Conservation (phyloP, 2,888 invertebrate species). For the Macrophya annulata region DNA sequence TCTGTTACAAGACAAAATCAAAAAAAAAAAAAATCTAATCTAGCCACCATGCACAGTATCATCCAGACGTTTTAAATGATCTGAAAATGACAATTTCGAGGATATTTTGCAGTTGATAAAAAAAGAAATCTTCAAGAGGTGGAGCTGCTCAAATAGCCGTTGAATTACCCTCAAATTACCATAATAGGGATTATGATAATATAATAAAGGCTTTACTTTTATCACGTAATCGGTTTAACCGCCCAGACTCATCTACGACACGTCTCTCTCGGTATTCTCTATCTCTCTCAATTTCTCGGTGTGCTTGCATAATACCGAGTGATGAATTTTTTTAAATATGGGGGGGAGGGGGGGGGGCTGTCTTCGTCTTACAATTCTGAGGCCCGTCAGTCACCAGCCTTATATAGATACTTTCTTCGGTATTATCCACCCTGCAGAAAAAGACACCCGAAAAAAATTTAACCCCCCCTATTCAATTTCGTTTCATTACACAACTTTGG, state of each 20-base stretch:
- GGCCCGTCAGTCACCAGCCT: neutral
- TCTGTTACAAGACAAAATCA: neutral
- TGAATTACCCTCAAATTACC: conserved; percentile 48
- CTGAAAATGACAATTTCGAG: neutral
- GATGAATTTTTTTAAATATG: neutral
- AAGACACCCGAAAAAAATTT: neutral
- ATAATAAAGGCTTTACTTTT: conserved; percentile 52
- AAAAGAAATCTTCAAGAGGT: neutral
- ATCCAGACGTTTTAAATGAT: neutral
- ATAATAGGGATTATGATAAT: conserved; percentile 50
- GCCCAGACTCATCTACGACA: conserved; percentile 30
- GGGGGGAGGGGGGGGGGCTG: too few species aligned
- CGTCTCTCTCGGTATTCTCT: neutral
- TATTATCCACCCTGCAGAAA: conserved; percentile 7
- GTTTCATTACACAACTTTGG: conserved; percentile 38
- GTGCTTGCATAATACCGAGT: neutral
- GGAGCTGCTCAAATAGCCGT: conserved; percentile 7
- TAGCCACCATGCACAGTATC: too few species aligned
- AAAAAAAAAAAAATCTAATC: neutral
- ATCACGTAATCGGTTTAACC: conserved; percentile 44
- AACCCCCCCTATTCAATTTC: conserved; percentile 21
- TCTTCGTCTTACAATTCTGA: neutral
- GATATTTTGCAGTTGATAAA: neutral
- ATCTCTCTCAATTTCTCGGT: neutral
- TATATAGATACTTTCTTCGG: neutral